Evolutionary conservation across 2,797 vertebrate genomes (phyloP).

Genomic region (Petrocephalus sullivani): DNA sequence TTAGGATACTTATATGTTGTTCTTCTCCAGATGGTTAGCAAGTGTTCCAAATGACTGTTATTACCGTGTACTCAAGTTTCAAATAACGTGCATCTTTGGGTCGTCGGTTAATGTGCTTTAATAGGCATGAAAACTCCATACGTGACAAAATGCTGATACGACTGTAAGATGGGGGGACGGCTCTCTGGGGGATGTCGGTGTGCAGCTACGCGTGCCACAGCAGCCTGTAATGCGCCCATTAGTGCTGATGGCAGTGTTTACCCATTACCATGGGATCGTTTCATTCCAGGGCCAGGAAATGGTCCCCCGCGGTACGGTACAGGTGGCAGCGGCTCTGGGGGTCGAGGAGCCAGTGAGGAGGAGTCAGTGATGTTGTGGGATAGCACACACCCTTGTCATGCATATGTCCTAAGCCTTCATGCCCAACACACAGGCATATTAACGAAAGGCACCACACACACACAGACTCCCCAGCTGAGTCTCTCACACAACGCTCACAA

Average conservation of each 20-base stretch:
- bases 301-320: background rate
- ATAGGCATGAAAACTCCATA: background rate
- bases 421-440: background rate
- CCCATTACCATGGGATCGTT: background rate
- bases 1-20: too few relatives aligned
- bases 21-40: background rate
- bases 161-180: background rate
- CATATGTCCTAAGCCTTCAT: background rate
- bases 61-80: background rate
- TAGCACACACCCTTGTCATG: too few relatives aligned
- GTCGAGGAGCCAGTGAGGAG: background rate
- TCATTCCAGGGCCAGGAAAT: background rate
- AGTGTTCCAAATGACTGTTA: background rate
- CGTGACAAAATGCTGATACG: background rate
- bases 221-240: slow-evolving; percentile 8
- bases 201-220: background rate
- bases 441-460: background rate
- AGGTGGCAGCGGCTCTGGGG: background rate
- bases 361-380: background rate
- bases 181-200: background rate
- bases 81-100: background rate
- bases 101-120: background rate
- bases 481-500: background rate
- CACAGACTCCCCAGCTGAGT: background rate
- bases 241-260: background rate